phyloP scores from a whole-genome alignment of 1,140 invertebrate genomes.

The Danaus plexippus region DNA sequence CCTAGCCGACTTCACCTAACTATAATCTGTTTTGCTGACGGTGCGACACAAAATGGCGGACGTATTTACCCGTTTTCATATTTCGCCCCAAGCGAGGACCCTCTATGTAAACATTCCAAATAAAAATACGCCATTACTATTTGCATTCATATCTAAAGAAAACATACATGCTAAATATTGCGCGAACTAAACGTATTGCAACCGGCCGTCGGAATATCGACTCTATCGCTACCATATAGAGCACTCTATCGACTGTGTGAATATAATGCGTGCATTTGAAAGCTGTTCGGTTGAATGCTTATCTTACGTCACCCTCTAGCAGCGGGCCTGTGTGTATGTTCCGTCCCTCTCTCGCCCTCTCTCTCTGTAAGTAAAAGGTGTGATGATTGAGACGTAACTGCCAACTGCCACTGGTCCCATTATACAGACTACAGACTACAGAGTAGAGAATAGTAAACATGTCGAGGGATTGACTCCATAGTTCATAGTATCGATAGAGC shows the following conservation, averaged over 20 bases:
- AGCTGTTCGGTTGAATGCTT: conserved; percentile 47
- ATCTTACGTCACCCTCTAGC: conserved; percentile 27
- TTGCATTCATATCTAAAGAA: conserved; percentile 71
- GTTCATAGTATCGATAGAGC: conserved; percentile 23
- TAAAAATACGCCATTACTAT: conserved; percentile 72
- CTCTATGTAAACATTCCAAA: conserved; percentile 68
- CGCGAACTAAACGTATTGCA: conserved; percentile 31
- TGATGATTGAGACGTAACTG: conserved; percentile 68
- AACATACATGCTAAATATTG: conserved; percentile 70
- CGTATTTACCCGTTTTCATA: conserved; percentile 48
- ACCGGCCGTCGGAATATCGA: conserved; percentile 13
- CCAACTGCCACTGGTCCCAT: conserved; percentile 69
- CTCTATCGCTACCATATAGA: conserved; percentile 10
- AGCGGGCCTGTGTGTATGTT: no score
- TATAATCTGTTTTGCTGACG: conserved; percentile 48
- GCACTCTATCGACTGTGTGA: neutral
- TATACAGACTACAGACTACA: conserved; percentile 33
- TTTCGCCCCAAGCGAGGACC: conserved; percentile 34
- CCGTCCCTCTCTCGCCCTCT: conserved; percentile 24
- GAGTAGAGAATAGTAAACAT: conserved; percentile 55
- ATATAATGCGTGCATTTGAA: conserved; percentile 32
- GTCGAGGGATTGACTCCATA: conserved; percentile 24
- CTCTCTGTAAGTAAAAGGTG: conserved; percentile 60
- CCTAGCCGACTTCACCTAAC: conserved; percentile 10
- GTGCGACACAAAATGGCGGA: conserved; percentile 57